Percentiles rank a stretch among this genome's conserved stretches.
These are phyloP conservation scores for Syncerus caffer DNA, from an alignment of 2,797 vertebrate species.

Conservation along the genomic window DNA sequence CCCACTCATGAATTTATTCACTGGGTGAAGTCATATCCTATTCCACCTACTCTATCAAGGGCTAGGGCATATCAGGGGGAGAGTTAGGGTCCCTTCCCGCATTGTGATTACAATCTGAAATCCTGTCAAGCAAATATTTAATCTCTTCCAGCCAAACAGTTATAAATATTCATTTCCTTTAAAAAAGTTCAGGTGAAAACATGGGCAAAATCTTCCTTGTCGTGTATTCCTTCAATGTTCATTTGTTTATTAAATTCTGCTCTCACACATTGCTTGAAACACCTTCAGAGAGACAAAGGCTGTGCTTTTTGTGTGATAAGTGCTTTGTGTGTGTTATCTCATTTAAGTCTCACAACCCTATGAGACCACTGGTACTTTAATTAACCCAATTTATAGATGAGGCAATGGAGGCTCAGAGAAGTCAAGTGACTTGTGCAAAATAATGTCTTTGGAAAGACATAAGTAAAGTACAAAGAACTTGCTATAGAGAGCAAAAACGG, in stretches of 20 bases:
- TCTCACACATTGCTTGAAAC: background rate
- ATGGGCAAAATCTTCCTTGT: background rate
- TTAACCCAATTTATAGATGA: background rate
- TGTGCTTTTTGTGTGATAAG: background rate
- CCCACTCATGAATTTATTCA: background rate
- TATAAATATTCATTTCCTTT: background rate
- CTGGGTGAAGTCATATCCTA: background rate
- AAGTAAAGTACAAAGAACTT: background rate
- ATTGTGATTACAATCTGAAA: background rate
- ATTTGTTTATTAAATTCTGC: conserved; percentile 4
- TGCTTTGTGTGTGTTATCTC: background rate
- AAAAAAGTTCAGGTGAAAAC: background rate
- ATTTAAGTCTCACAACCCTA: background rate
- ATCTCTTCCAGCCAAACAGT: background rate
- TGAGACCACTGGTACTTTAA: background rate
- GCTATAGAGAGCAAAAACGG: background rate
- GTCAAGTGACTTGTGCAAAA: background rate
- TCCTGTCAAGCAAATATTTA: background rate
- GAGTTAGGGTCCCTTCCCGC: background rate
- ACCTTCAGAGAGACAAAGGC: background rate
- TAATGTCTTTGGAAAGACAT: background rate
- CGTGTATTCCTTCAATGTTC: background rate
- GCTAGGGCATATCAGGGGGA: background rate
- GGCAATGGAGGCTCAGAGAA: background rate
- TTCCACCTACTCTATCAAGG: background rate